A percentile compares a stretch with the other conserved stretches of the same genome.
Evolutionary conservation across 2,113 vertebrate species (phyloP).

Genomic region (Lycaon pictus): DNA sequence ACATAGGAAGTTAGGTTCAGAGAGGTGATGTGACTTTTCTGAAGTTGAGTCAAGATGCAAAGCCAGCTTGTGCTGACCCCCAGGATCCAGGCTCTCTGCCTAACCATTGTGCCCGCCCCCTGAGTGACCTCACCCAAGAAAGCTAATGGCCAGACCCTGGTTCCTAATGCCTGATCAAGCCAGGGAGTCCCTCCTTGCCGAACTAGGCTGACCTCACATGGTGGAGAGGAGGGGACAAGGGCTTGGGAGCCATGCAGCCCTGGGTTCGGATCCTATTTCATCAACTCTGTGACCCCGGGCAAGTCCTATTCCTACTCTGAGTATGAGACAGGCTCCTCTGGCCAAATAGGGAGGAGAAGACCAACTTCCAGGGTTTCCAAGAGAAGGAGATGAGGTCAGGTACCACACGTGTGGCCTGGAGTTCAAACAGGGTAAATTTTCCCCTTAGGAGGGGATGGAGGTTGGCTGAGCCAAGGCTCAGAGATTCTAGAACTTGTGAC

Average conservation of each 20-base stretch:
- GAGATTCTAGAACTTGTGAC: not conserved
- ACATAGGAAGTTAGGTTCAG: not conserved
- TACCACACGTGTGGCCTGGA: accelerated
- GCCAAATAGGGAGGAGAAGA: not conserved
- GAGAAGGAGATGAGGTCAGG: not conserved
- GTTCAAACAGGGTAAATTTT: not conserved
- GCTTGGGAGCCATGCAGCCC: not conserved
- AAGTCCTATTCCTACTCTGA: not conserved
- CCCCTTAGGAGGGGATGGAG: not conserved
- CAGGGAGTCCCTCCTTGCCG: not conserved
- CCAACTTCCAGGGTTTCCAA: not conserved
- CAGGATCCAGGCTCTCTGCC: not conserved
- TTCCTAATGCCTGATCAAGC: not conserved
- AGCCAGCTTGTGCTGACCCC: not conserved
- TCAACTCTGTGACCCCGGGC: not conserved
- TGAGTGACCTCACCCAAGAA: not conserved
- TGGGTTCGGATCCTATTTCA: not conserved
- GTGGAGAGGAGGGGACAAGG: not conserved
- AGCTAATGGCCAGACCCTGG: not conserved
- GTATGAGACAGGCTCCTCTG: not conserved
- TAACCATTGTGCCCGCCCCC: not conserved
- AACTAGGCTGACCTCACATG: not conserved
- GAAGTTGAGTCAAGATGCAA: not conserved
- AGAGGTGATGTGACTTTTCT: slow-evolving; percentile 4
- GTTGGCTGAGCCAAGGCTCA: not conserved